These are phyloP conservation scores for Triops longicaudatus DNA, from an alignment of 1,140 invertebrate species.

Conservation along the genomic window DNA sequence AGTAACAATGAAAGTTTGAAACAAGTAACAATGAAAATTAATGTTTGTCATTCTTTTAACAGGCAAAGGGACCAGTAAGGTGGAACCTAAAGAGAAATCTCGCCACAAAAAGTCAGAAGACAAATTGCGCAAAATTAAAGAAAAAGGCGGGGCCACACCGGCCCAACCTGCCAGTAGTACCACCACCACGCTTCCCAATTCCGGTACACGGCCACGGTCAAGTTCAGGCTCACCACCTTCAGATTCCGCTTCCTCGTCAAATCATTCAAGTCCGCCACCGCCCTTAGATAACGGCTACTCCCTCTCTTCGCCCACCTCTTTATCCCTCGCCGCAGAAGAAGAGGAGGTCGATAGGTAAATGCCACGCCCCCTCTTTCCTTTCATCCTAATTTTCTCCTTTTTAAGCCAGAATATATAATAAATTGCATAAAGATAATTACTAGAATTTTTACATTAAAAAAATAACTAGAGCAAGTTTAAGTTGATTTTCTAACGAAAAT, in stretches of 20 bases:
- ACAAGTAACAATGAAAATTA: no score
- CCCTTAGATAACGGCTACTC: slow-evolving; percentile 17
- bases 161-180: background rate
- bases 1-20: background rate
- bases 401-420: no score
- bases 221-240: slow-evolving; percentile 11
- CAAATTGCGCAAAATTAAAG: background rate
- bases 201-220: slow-evolving; percentile 17
- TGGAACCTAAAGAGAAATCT: background rate
- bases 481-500: no score
- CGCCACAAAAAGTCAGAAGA: background rate
- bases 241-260: slow-evolving; percentile 21
- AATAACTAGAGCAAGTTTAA: no score
- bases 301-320: slow-evolving; percentile 19
- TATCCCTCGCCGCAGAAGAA: slow-evolving; percentile 19
- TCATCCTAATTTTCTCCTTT: no score
- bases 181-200: background rate
- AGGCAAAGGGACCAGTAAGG: background rate
- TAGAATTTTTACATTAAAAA: no score
- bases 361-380: no score
- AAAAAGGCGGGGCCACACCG: background rate
- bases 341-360: slow-evolving; percentile 19
- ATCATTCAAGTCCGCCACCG: background rate
- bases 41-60: background rate
- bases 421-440: no score